Evolutionary conservation across 2,797 vertebrate genomes (phyloP).

Genomic region (Sebastiscus albofasciatus): DNA sequence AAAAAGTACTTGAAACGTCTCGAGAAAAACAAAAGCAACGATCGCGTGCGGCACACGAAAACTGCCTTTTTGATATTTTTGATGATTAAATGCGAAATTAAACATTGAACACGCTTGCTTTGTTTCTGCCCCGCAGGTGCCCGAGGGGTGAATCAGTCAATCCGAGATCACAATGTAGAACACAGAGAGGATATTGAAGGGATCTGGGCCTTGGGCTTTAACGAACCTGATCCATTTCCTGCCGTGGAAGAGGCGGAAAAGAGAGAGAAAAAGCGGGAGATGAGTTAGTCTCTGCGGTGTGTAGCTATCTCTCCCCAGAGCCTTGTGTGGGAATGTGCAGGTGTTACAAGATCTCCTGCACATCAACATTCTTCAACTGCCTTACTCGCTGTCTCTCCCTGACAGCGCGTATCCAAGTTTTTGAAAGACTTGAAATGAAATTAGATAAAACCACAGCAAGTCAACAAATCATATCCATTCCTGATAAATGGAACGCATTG

Average conservation of each 20-base stretch:
- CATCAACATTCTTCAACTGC: slow-evolving; percentile 33
- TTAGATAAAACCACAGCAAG: slow-evolving; percentile 45
- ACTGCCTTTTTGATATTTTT: not conserved
- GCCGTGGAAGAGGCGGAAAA: slow-evolving; percentile 5
- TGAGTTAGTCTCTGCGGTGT: slow-evolving; percentile 53
- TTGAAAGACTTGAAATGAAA: slow-evolving; percentile 47
- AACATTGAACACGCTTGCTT: not conserved
- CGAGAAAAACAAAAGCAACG: not conserved
- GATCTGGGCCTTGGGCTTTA: slow-evolving; percentile 50
- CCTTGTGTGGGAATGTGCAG: slow-evolving; percentile 52
- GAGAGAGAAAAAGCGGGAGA: slow-evolving; percentile 33
- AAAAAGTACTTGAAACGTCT: not conserved
- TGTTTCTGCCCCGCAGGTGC: slow-evolving; percentile 5
- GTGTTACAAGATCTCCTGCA: slow-evolving; percentile 56
- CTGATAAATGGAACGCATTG: slow-evolving; percentile 39
- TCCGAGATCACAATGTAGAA: slow-evolving; percentile 52
- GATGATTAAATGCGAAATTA: slow-evolving; percentile 26
- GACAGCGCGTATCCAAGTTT: slow-evolving; percentile 9
- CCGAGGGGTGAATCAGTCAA: slow-evolving; percentile 38
- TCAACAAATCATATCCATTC: slow-evolving; percentile 43
- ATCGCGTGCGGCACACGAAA: not conserved
- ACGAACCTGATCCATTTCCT: slow-evolving; percentile 60
- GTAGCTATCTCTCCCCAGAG: slow-evolving; percentile 55
- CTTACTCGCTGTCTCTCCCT: slow-evolving; percentile 5
- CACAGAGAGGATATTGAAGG: slow-evolving; percentile 52